These are phyloP conservation scores for Apeira syringaria DNA, from an alignment of 2,888 invertebrate species.

Conservation along the genomic window DNA sequence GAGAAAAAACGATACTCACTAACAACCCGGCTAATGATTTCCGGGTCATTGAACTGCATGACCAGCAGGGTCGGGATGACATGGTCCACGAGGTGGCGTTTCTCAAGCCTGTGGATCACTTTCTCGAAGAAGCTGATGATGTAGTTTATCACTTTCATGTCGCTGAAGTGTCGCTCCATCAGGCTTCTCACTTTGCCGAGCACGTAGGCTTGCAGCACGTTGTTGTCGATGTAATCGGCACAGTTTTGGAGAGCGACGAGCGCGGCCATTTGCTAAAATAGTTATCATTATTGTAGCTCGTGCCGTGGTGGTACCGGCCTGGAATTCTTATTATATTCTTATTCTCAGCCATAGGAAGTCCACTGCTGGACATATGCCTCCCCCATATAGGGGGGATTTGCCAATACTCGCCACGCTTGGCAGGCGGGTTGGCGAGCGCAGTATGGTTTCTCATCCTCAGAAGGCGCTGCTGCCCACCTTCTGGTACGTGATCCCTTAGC, in stretches of 20 bases:
- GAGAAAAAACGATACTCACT: conserved; percentile 87
- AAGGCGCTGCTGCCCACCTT: too few relatives aligned
- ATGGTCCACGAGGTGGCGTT: conserved; percentile 94
- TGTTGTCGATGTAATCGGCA: conserved; percentile 92
- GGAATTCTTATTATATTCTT: too few relatives aligned
- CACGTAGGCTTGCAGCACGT: conserved; percentile 90
- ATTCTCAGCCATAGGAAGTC: too few relatives aligned
- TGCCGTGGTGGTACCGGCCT: too few relatives aligned
- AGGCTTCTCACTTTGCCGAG: conserved; percentile 92
- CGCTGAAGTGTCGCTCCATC: conserved; percentile 90
- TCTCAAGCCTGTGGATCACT: conserved; percentile 92
- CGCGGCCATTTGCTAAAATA: conserved; percentile 57
- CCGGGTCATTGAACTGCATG: conserved; percentile 93
- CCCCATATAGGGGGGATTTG: too few relatives aligned
- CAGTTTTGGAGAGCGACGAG: conserved; percentile 94
- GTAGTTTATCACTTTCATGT: conserved; percentile 91
- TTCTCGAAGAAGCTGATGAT: conserved; percentile 91
- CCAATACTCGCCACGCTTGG: too few relatives aligned
- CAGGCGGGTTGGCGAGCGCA: too few relatives aligned
- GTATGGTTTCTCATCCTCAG: too few relatives aligned
- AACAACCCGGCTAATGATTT: conserved; percentile 94
- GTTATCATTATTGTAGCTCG: too few relatives aligned
- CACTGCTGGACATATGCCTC: too few relatives aligned
- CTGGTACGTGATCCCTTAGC: too few relatives aligned
- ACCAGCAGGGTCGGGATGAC: conserved; percentile 94